Conservation (phyloP, 2,888 invertebrate species). For the Leucophenga montana region DNA sequence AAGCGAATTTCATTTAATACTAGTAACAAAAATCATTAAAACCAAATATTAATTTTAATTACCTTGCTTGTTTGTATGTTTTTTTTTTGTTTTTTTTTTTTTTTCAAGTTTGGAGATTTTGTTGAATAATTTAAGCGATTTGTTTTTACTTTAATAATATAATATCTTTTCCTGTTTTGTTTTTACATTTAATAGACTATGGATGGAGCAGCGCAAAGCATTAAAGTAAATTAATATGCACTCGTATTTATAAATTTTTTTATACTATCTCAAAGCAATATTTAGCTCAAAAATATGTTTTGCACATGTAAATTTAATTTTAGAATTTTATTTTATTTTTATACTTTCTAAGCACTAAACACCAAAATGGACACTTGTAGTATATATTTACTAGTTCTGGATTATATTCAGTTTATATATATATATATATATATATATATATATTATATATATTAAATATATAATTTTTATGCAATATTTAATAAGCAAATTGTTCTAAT, state of each 20-base stretch:
- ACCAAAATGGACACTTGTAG: constrained; percentile 59
- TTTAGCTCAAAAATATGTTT: constrained; percentile 21
- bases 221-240: constrained; percentile 31
- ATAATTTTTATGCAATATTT: not conserved
- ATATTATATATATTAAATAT: not conserved
- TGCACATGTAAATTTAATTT: constrained; percentile 25
- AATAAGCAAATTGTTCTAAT: not conserved
- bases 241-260: too few species aligned
- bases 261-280: constrained; percentile 21
- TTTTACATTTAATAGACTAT: constrained; percentile 35
- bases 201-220: constrained; percentile 58
- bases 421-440: too few species aligned
- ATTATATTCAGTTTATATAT: too few species aligned
- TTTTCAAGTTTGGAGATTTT: not conserved
- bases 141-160: constrained; percentile 6
- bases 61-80: constrained; percentile 12
- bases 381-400: not conserved
- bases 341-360: constrained; percentile 53
- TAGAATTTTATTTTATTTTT: constrained; percentile 30
- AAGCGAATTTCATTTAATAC: not conserved
- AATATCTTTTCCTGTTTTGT: constrained; percentile 30
- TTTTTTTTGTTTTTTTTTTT: not conserved
- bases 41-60: not conserved
- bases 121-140: not conserved
- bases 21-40: too few species aligned